A percentile compares a stretch with the other conserved stretches of the same genome.
Evolutionary conservation across 2,797 vertebrate genomes (phyloP).

Genomic region (Crocodylus rhombifer): DNA sequence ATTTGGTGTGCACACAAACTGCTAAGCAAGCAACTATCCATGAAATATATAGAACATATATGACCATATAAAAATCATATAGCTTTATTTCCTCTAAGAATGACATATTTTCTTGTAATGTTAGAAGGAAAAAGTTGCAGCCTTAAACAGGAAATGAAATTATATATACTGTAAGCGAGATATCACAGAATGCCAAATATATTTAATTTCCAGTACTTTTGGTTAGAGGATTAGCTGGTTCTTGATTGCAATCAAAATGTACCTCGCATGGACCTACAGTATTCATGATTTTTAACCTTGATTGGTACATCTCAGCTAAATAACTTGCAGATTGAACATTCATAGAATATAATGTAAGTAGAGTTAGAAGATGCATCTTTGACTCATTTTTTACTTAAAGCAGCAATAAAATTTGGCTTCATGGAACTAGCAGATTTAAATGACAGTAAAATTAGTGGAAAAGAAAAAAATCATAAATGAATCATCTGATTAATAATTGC

Average conservation of each 20-base stretch:
- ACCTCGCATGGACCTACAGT: slow-evolving; percentile 20
- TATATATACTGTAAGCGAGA: background rate
- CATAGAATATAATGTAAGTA: background rate
- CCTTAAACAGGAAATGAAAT: background rate
- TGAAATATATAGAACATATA: too few relatives aligned
- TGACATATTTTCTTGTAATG: background rate
- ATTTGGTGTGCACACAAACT: too few relatives aligned
- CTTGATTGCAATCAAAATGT: slow-evolving; percentile 69
- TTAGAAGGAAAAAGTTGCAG: background rate
- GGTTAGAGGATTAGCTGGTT: slow-evolving; percentile 43
- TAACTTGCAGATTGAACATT: slow-evolving; percentile 52
- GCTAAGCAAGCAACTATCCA: too few relatives aligned
- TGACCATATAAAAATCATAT: too few relatives aligned
- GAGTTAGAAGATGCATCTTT: slow-evolving; percentile 41
- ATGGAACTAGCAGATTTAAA: slow-evolving; percentile 12
- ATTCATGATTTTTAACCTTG: slow-evolving; percentile 45
- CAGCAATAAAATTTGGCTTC: slow-evolving; percentile 27
- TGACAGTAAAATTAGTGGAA: slow-evolving; percentile 8
- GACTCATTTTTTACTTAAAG: slow-evolving; percentile 12
- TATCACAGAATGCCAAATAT: background rate
- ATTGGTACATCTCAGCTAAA: slow-evolving; percentile 50
- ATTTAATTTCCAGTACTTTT: slow-evolving; percentile 24
- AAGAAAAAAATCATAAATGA: slow-evolving; percentile 12
- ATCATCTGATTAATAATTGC: slow-evolving; percentile 7
- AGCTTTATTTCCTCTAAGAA: too few relatives aligned